Conservation (phyloP, 1,140 invertebrate species). For the Zaprionus nigranus region DNA sequence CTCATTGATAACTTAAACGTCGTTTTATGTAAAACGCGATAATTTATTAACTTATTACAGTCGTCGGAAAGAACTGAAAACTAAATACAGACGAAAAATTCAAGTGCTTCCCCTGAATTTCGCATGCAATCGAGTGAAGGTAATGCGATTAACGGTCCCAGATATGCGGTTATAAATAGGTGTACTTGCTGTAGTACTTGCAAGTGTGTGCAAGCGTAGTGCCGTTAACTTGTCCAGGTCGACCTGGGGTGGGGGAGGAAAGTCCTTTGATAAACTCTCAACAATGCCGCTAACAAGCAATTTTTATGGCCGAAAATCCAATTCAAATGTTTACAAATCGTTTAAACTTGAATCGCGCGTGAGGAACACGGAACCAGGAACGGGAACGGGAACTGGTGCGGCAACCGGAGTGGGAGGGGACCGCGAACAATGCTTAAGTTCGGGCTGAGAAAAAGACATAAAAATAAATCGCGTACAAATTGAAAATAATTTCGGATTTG, state of each 20-base stretch:
- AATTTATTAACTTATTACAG: conserved; percentile 81
- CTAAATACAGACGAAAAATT: conserved; percentile 11
- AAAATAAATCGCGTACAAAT: conserved; percentile 85
- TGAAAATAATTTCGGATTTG: conserved; percentile 84
- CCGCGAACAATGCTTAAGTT: conserved; percentile 21
- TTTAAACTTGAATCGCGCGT: conserved; percentile 59
- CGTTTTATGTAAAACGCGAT: conserved; percentile 73
- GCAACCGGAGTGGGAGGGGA: neutral
- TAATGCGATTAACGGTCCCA: conserved; percentile 68
- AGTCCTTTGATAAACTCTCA: conserved; percentile 60
- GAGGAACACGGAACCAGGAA: conserved; percentile 10
- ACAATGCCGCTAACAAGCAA: conserved; percentile 73
- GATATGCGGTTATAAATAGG: conserved; percentile 63
- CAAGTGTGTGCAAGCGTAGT: conserved; percentile 43
- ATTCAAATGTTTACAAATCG: conserved; percentile 83
- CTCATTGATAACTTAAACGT: conserved; percentile 75
- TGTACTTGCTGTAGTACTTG: conserved; percentile 51
- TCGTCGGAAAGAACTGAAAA: conserved; percentile 43
- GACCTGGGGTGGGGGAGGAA: conserved; percentile 19
- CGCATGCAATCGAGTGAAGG: conserved; percentile 63
- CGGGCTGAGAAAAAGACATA: conserved; percentile 66
- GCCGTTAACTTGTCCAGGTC: conserved; percentile 50
- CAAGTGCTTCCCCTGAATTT: conserved; percentile 15
- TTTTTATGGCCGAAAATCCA: conserved; percentile 81
- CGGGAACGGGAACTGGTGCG: neutral